Base-by-base conservation (phyloP, 2,797 vertebrate species). In the Poecile montanus region DNA sequence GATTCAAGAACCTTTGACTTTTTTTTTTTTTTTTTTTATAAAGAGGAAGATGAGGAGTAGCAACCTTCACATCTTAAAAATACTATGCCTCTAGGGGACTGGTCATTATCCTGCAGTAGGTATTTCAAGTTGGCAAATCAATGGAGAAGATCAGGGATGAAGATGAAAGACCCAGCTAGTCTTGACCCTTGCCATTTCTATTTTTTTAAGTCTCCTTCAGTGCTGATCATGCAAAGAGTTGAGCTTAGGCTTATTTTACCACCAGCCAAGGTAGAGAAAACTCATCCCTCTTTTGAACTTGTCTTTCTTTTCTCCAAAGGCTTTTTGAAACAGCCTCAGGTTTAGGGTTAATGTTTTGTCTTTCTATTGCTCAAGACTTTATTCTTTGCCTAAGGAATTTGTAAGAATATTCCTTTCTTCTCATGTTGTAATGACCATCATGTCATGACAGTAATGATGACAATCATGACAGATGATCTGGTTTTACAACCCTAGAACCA, bases 141-240 rank as follows among this genome's bases (percentile, higher is more conserved):
- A 86, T 96, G 91, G 80, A 92, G 81, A 95, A 94, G 94, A 96
- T 90, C 94, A 95, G 89, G 92, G 79, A 93, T 70, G 66, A 91
- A 95, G 91, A 95, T 97, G 79, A 97, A 96, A 97, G 89, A 74
- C 68, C 44, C 70, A 91, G 86, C 84, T 94, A 85, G 92, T 83
- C 94, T 82, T 97, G 93, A 95, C 93, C 94, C 81, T 95, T 97
- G 93, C 57, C 95, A 93, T 32, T 83, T 90, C 47, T 86, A 70
- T 85, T 94, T 95, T 96, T 96, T 91, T 19, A 91, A 93, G 82
- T 68, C 16, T 95, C 32, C 87, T 88, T 95, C 94, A 61, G 62
- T 81, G 93, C 63, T 95, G 94, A 94, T 96, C 92, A 92, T 94
- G 92, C 93, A 94, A 95, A 95, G 91, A 93, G 70, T 88, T 93